phyloP scores from a whole-genome alignment of 2,113 vertebrate genomes.

The Raja brachyura region DNA sequence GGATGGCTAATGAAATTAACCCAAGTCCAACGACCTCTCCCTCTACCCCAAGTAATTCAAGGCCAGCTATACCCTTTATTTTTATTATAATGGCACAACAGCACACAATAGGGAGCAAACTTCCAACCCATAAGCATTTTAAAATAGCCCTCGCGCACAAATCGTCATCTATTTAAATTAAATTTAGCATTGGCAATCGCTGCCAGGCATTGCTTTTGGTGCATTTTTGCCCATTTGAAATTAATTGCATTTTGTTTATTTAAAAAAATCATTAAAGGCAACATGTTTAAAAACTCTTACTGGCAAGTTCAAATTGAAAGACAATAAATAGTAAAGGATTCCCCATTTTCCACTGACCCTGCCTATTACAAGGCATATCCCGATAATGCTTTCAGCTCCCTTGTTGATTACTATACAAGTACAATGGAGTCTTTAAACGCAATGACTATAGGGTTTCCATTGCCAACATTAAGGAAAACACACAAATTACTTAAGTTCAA shows the following conservation, averaged over 20 bases:
- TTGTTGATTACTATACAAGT: slow-evolving; percentile 35
- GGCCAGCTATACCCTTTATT: background rate
- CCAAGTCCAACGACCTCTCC: background rate
- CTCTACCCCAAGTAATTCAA: background rate
- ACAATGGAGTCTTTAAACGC: slow-evolving; percentile 16
- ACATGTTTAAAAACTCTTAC: slow-evolving; percentile 21
- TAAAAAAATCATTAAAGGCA: background rate
- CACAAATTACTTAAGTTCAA: background rate
- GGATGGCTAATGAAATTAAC: no score
- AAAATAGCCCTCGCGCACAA: background rate
- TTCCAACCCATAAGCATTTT: background rate
- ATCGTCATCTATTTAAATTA: background rate
- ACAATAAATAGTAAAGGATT: background rate
- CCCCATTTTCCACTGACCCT: slow-evolving; percentile 35
- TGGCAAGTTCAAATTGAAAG: slow-evolving; percentile 29
- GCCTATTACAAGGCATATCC: slow-evolving; percentile 35
- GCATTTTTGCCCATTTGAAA: background rate
- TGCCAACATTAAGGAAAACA: slow-evolving; percentile 3
- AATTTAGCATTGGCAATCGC: background rate
- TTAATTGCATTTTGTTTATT: background rate
- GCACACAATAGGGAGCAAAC: background rate
- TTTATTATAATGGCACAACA: background rate
- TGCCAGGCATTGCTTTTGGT: background rate
- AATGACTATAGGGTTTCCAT: slow-evolving; percentile 37
- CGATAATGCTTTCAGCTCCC: slow-evolving; percentile 39